Evolutionary conservation across 1,140 invertebrate species (phyloP), one percentile per base, ranked within the genome.

Genomic region (Camponotus pennsylvanicus): DNA sequence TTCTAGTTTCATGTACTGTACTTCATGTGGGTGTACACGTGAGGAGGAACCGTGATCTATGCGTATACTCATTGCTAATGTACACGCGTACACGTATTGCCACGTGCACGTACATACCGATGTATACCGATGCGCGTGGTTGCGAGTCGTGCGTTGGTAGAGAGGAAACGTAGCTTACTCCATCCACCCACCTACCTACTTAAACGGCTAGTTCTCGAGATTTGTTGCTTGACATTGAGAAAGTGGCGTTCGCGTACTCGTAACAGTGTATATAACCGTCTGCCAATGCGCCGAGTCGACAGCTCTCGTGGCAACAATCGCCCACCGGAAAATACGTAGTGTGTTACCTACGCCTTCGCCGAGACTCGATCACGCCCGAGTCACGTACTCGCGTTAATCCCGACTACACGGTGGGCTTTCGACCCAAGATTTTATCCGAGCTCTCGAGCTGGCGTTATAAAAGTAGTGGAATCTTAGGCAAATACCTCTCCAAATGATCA

Each of bases 191-290:
- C 27, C 71, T n/a, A 13, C 21, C 57, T 52, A 52, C 15, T 52
- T 52, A n/a, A 82, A 21, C 57, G 21, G 40, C 15, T 78, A 52
- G 61, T 89, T 86, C 78, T 89, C 80, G 57, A 89, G 90, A 91
- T 92, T 91, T 91, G 88, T 90, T 91, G 78, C 78, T 78, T 63
- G 90, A 91, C 90, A 82, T 91, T 92, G 88, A 91, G 87, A 91
- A 91, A 92, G 85, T 87, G 85, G 64, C 71, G 59, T 90, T 85
- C 82, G 42, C 57, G 9, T 52, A 61, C 52, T 61, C 61, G 45
- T 49, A 70, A 55, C 77, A 61, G 79, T 61, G 76, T 86, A 79
- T 69, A 80, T 57, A 78, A 78, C 64, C 55, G 18, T 49, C 42
- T 75, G 42, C 86, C 32, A 27, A 78, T 57, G 64, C 34, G 57